A percentile compares a stretch with the other conserved stretches of the same genome.
phyloP scores from a whole-genome alignment of 2,797 vertebrate genomes.

The Crax fasciolata region DNA sequence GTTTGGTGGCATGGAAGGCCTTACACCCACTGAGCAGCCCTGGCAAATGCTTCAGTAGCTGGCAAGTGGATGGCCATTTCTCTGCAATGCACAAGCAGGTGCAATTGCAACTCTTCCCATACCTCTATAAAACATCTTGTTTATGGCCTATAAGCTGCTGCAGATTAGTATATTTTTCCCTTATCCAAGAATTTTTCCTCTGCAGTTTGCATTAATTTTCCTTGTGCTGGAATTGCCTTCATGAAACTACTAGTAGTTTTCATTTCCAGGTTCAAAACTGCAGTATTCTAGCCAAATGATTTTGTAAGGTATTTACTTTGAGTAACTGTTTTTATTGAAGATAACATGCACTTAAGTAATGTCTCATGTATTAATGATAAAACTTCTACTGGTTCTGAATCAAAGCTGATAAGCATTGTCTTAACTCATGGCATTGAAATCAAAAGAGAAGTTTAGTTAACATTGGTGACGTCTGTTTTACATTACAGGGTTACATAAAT shows the following conservation, averaged over 20 bases:
- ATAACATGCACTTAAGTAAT: conserved; percentile 44
- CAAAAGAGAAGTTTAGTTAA: background rate
- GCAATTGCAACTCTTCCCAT: background rate
- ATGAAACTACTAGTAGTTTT: background rate
- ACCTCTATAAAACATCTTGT: background rate
- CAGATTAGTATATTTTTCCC: conserved; percentile 11
- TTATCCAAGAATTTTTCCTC: conserved; percentile 38
- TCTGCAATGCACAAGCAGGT: background rate
- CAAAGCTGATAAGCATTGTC: conserved; percentile 12
- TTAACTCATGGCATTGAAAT: conserved; percentile 31
- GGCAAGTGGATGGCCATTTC: background rate
- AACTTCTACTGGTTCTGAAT: conserved; percentile 50
- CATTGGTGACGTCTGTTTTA: background rate
- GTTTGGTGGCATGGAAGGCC: background rate
- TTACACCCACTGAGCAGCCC: background rate
- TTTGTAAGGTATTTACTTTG: background rate
- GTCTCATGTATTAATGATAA: conserved; percentile 7
- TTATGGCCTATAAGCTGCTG: conserved; percentile 26
- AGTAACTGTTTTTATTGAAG: conserved; percentile 34
- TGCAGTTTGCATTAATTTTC: conserved; percentile 48
- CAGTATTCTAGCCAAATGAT: background rate
- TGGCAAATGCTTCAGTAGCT: background rate
- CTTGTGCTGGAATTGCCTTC: conserved; percentile 13
- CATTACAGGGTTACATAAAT: background rate
- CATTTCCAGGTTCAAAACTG: conserved; percentile 15